A percentile compares a stretch with the other conserved stretches of the same genome.
Conservation (phyloP, 2,113 vertebrate species). For the Myotis davidii region DNA sequence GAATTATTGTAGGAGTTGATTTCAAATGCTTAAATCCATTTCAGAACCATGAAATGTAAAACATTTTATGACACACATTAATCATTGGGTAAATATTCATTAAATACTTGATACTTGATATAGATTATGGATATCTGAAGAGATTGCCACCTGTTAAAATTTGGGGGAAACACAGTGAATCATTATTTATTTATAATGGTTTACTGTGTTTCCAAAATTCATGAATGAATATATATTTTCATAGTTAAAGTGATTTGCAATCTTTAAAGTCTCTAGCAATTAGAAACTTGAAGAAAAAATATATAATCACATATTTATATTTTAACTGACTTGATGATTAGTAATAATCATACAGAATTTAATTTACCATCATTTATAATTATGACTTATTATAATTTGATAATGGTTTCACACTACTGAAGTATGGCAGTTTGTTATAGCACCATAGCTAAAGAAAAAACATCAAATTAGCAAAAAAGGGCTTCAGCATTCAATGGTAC, state of each 20-base stretch:
- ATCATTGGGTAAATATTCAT: neutral
- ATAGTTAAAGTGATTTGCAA: neutral
- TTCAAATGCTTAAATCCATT: neutral
- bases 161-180: no score
- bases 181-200: neutral
- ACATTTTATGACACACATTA: neutral
- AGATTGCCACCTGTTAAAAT: conserved; percentile 3
- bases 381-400: neutral
- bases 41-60: neutral
- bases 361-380: neutral
- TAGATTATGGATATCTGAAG: neutral
- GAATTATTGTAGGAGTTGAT: neutral
- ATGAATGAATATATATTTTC: neutral
- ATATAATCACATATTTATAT: neutral
- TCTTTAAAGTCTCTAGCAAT: neutral
- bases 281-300: conserved; percentile 33
- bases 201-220: conserved; percentile 16
- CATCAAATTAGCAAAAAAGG: neutral
- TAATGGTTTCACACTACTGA: neutral
- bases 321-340: neutral
- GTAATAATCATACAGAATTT: neutral
- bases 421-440: neutral
- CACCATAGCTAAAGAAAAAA: neutral
- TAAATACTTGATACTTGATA: neutral
- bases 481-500: neutral